Percentiles rank a stretch among this genome's conserved stretches.
Conservation (phyloP, 2,888 invertebrate genomes). For the Tetragnatha montana region DNA sequence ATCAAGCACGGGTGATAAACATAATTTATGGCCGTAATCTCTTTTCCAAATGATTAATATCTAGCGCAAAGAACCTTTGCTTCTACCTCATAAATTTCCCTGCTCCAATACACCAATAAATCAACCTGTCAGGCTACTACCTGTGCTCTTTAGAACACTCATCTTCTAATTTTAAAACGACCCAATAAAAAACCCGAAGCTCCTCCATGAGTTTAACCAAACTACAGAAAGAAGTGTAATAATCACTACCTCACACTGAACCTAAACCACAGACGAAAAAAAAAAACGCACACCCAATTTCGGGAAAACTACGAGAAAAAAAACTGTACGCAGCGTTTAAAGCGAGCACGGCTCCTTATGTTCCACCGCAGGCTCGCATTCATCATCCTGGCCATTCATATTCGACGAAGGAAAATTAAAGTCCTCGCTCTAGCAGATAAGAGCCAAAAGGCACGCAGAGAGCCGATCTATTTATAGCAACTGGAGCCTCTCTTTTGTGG, state of each 20-base stretch:
- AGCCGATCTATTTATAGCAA: slow-evolving; percentile 59
- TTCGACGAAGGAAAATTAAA: slow-evolving; percentile 35
- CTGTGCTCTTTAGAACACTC: background rate
- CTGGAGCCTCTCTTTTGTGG: slow-evolving; percentile 30
- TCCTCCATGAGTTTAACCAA: background rate
- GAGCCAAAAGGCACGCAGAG: slow-evolving; percentile 25
- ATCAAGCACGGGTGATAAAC: too few species aligned
- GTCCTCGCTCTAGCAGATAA: slow-evolving; percentile 32
- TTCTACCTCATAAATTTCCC: background rate
- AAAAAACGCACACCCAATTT: background rate
- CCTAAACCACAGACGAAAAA: background rate
- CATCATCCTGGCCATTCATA: slow-evolving; percentile 49
- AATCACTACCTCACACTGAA: background rate
- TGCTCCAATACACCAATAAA: background rate
- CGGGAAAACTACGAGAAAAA: background rate
- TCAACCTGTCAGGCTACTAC: background rate
- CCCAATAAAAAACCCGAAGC: background rate
- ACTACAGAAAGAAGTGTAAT: background rate
- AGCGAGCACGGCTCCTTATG: slow-evolving; percentile 2
- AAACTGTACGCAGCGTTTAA: slow-evolving; percentile 25
- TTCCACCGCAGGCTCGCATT: slow-evolving; percentile 17
- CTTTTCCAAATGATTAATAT: background rate
- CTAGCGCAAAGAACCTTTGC: background rate
- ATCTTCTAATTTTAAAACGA: background rate
- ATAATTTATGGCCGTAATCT: background rate